Percentiles rank a stretch among this genome's conserved stretches.
These are phyloP conservation scores for Diloba caeruleocephala DNA, from an alignment of 2,888 invertebrate genomes.

Conservation along the genomic window DNA sequence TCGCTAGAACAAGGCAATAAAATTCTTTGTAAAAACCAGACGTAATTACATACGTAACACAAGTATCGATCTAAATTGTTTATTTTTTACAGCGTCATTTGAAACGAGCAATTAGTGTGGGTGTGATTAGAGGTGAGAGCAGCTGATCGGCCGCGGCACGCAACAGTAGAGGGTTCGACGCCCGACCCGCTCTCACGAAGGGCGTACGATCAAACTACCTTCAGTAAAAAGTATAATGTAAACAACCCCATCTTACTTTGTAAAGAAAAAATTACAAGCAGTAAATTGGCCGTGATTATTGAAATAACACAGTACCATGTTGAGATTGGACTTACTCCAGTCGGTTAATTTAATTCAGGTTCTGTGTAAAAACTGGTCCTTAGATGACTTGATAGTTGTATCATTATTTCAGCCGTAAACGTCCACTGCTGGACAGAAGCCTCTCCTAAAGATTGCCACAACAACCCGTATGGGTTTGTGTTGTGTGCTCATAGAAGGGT, in stretches of 20 bases:
- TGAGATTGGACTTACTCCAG: conserved; percentile 2
- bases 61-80: conserved; percentile 36
- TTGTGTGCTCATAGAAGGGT: too few relatives aligned
- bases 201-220: conserved; percentile 55
- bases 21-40: conserved; percentile 3
- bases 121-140: conserved; percentile 73
- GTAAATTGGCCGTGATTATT: conserved; percentile 52
- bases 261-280: conserved; percentile 41
- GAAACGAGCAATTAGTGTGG: conserved; percentile 71
- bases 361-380: too few relatives aligned
- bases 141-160: conserved; percentile 69
- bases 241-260: conserved; percentile 54
- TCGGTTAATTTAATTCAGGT: conserved; percentile 12
- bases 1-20: conserved; percentile 4
- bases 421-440: too few relatives aligned
- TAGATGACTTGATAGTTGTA: too few relatives aligned
- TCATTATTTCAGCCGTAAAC: too few relatives aligned
- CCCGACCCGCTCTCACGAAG: conserved; percentile 65
- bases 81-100: conserved; percentile 43
- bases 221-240: conserved; percentile 53
- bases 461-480: too few relatives aligned
- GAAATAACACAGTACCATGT: conserved; percentile 35
- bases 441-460: too few relatives aligned
- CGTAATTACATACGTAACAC: conserved; percentile 26
- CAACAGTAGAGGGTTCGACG: conserved; percentile 71